Evolutionary conservation across 2,113 vertebrate species (phyloP).

Genomic region (Bucco capensis): DNA sequence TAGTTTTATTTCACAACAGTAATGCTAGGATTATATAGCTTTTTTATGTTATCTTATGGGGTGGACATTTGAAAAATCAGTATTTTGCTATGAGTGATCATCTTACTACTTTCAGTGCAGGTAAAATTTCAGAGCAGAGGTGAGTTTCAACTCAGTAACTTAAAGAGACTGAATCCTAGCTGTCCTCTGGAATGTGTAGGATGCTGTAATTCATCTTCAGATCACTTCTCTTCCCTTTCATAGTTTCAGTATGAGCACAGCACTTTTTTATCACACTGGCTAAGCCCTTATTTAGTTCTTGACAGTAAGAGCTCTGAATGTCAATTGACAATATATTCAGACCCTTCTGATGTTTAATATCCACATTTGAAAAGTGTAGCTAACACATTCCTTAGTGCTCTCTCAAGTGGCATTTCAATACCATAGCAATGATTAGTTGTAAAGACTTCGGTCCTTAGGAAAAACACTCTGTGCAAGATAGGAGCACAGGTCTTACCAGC

Average conservation of each 20-base stretch:
- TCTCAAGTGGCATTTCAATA: not conserved
- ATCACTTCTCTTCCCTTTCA: not conserved
- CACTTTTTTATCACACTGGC: not conserved
- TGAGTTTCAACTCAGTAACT: not conserved
- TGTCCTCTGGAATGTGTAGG: not conserved
- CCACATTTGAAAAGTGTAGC: not conserved
- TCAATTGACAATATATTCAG: not conserved
- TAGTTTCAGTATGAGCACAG: not conserved
- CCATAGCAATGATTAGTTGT: not conserved
- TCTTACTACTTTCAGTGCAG: not conserved
- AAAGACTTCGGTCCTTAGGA: not conserved
- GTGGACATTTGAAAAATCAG: not conserved
- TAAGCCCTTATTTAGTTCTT: not conserved
- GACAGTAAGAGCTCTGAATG: not conserved
- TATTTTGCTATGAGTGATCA: not conserved
- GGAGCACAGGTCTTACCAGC: not conserved
- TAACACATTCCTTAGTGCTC: not conserved
- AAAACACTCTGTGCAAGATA: not conserved
- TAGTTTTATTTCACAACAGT: not conserved
- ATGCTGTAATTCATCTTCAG: not conserved
- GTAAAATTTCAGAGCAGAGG: not conserved
- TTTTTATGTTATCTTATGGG: not conserved
- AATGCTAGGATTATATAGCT: not conserved
- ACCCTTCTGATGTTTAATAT: not conserved
- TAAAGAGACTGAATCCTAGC: not conserved